Base-by-base conservation (phyloP, 1,140 invertebrate genomes). In the Heliconius eleuchia region DNA sequence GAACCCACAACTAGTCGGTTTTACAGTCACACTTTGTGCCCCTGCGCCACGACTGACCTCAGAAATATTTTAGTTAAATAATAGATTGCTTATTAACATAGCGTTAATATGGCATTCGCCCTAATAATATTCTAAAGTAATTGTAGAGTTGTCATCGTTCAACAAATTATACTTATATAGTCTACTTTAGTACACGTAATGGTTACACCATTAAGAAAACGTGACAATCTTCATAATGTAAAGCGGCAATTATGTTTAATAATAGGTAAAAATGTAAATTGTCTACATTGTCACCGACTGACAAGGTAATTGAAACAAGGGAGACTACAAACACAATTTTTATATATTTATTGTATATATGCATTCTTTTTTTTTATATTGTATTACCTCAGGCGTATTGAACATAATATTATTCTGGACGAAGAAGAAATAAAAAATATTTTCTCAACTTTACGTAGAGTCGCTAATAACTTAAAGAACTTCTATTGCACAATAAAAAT, bases 201-300 rank as follows among this genome's bases (percentile, higher is more conserved):
- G 27, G 60, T 66, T 30, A 66, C 11, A 30, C 27, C 13, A 66
- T 66, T 66, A 66, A 6, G 23, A 66, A 66, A 66, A 66, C 60
- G 60, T 66, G 23, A 66, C 60, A 66, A 30, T 66, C 60, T 66
- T 27, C n/a, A 66, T 27, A 27, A 66, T 27, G 3, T 66, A 13
- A 30, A 66, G 23, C 60, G n/a, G n/a, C 55, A 60, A 23, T 60
- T 60, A 27, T 23, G n/a, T 11, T 60, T 60, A 60, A 23, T 60
- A 66, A 30, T 23, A 66, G 60, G 60, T 66, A 66, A 66, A 37
- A 66, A 66, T 23, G 60, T 66, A 66, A 66, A 27, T 66, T 66
- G 19, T 18, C 60, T 8, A 66, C 60, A 27, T 66, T 66, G 23
- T 66, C 27, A 66, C 11, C 27, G 3, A 66, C n/a, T 23, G 55